These are phyloP conservation scores for Cyprinodon variegatus DNA, from an alignment of 2,113 vertebrate species.

Conservation along the genomic window DNA sequence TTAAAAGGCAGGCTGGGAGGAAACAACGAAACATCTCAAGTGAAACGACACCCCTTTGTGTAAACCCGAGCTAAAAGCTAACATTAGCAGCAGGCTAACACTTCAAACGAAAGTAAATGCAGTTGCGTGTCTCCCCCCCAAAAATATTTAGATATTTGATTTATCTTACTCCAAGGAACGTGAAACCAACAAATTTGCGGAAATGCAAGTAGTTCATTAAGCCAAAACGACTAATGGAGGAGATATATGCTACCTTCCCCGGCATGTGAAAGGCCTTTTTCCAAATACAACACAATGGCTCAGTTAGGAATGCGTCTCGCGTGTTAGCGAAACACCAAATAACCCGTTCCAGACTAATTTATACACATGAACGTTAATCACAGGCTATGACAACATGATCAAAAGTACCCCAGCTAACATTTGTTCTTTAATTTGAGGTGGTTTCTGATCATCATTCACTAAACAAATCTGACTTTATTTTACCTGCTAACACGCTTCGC, in stretches of 20 bases:
- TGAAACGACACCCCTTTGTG: constrained; percentile 49
- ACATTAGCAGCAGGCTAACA: constrained; percentile 31
- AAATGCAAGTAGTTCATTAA: constrained; percentile 4
- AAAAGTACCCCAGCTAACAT: background rate
- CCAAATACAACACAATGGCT: constrained; percentile 41
- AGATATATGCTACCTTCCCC: constrained; percentile 27
- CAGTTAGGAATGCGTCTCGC: constrained; percentile 20
- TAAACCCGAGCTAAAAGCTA: constrained; percentile 43
- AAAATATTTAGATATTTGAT: background rate
- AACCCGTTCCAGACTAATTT: background rate
- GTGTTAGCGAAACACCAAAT: constrained; percentile 9
- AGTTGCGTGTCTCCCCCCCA: background rate
- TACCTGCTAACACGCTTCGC: constrained; percentile 83
- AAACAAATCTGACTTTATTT: constrained; percentile 41
- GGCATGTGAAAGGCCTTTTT: constrained; percentile 66
- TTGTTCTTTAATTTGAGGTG: rapidly evolving
- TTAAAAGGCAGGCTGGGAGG: background rate
- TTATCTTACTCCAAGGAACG: background rate
- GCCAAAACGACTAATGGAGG: background rate
- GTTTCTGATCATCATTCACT: background rate
- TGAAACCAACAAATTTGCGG: background rate
- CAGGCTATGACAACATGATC: background rate
- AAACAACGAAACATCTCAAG: constrained; percentile 15
- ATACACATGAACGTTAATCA: background rate
- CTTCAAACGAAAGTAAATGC: constrained; percentile 6